Conservation (phyloP, 2,888 invertebrate species). For the Incurvaria masculella region DNA sequence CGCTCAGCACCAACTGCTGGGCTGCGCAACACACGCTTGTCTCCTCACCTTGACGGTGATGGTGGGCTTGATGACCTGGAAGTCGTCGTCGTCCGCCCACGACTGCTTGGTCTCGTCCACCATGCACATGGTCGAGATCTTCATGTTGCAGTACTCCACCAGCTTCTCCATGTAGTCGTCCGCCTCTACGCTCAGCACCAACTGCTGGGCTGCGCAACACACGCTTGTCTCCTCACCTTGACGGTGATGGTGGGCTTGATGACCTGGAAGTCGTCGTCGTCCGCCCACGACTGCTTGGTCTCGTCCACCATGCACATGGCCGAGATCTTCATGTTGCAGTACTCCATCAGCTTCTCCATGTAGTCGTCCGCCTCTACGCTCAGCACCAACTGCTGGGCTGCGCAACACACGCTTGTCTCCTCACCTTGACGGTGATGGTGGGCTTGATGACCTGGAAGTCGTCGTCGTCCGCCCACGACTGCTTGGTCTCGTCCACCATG, state of each 20-base stretch:
- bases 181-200: constrained; percentile 51
- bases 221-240: too few relatives aligned
- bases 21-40: too few relatives aligned
- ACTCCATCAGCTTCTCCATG: constrained; percentile 74
- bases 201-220: too few relatives aligned
- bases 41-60: constrained; percentile 67
- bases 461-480: constrained; percentile 80
- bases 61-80: constrained; percentile 71
- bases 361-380: constrained; percentile 76
- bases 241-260: constrained; percentile 68
- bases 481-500: constrained; percentile 77
- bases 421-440: constrained; percentile 64
- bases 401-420: too few relatives aligned
- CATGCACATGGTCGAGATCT: constrained; percentile 73
- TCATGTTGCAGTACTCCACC: constrained; percentile 78
- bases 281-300: constrained; percentile 81
- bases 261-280: constrained; percentile 79
- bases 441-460: constrained; percentile 79
- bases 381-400: too few relatives aligned
- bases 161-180: constrained; percentile 75
- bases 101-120: constrained; percentile 77
- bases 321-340: constrained; percentile 74
- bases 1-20: too few relatives aligned
- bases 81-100: constrained; percentile 81
- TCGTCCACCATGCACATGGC: constrained; percentile 76